Evolutionary conservation across 2,888 invertebrate species (phyloP), one percentile per base, ranked within the genome.

Genomic region (Philereme transversata): DNA sequence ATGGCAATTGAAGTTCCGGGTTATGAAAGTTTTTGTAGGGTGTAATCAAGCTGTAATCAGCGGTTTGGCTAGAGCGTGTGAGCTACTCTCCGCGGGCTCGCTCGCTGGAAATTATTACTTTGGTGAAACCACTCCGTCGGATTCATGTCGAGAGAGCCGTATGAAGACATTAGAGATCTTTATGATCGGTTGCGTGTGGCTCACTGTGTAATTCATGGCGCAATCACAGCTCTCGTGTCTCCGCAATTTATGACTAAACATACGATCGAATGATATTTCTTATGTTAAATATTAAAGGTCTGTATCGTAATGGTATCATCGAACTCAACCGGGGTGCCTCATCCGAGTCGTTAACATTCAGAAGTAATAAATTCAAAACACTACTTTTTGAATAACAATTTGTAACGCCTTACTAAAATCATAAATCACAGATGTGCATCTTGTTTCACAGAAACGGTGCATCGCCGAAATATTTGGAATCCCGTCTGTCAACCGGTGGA

Each of bases 41-140:
- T 90, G 81, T 87, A 91, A 92, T 92, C 90, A 88, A 88, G 84
- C 67, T 77, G 84, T 89, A 90, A 90, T 90, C 86, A 88, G 85
- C 74, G 86, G 89, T 84, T 87, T 77, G 83, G 82, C 77, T 86
- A 82, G 86, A 87, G 82, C 88, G 87, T 88, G 88, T 89, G 88
- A 88, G 89, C 83, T 84, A 82, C 82, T 83, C 83, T 74, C 71
- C 68, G 76, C 72, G 73, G 71, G 72, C 79, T 77, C 76, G 74
- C 71, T 73, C 73, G 71, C 69, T 70, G 79, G 84, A 88, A 90
- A 90, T 90, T 89, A 88, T 86, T 85, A 82, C 75, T 85, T 86
- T 81, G 78, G 83, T 84, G 79, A 75, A 77, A 83, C 73, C 76
- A 80, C 81, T 82, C 79, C 77, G 79, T 76, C 73, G 77, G 76